These are phyloP conservation scores for Athalia circularis DNA, from an alignment of 2,888 invertebrate species.

Conservation along the genomic window DNA sequence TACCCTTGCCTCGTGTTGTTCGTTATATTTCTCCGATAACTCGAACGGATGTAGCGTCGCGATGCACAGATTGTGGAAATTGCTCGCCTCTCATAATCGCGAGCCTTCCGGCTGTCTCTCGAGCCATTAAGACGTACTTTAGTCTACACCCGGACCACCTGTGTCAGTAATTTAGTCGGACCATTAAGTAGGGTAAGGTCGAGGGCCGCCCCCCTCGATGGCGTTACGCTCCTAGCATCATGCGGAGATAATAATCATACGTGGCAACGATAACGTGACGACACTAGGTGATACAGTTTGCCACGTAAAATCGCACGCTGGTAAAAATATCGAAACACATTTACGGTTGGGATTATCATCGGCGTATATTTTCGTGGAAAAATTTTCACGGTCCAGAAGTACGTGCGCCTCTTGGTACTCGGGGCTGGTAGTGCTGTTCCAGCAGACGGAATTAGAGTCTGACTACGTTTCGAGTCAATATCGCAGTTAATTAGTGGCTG, in stretches of 20 bases:
- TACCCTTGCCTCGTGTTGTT: not conserved
- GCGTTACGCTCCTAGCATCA: too few relatives aligned
- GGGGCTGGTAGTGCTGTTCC: not conserved
- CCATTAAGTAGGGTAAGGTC: slow-evolving; percentile 24
- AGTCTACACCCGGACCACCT: slow-evolving; percentile 34
- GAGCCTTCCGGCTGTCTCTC: slow-evolving; percentile 30
- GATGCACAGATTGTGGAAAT: slow-evolving; percentile 36
- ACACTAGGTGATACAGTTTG: too few relatives aligned
- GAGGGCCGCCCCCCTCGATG: too few relatives aligned
- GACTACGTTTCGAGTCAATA: slow-evolving; percentile 54
- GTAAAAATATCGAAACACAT: too few relatives aligned
- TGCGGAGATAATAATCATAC: too few relatives aligned
- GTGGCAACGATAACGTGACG: too few relatives aligned
- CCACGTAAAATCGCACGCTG: too few relatives aligned
- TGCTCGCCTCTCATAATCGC: not conserved
- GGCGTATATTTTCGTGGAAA: too few relatives aligned
- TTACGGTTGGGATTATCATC: too few relatives aligned
- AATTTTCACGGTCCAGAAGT: too few relatives aligned
- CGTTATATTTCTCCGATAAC: slow-evolving; percentile 4
- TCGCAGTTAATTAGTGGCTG: slow-evolving; percentile 61
- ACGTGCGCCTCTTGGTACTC: too few relatives aligned
- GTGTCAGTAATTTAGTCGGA: slow-evolving; percentile 29
- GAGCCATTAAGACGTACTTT: slow-evolving; percentile 40
- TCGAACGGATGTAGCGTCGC: not conserved
- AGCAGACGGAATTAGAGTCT: slow-evolving; percentile 14